A percentile compares a stretch with the other conserved stretches of the same genome.
Conservation (phyloP, 1,140 invertebrate species). For the Aphelinus certus region DNA sequence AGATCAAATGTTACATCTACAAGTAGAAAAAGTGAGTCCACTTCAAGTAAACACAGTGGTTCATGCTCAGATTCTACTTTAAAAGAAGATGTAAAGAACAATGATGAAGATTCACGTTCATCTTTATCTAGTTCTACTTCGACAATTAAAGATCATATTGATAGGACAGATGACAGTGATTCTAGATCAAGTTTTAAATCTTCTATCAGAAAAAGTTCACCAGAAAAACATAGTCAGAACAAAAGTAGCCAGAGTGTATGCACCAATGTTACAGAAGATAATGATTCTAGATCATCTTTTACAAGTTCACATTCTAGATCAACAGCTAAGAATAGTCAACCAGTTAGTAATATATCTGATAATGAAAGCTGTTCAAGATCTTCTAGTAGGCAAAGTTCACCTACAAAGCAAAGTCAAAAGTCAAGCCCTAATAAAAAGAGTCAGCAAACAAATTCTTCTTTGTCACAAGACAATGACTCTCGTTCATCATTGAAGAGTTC, state of each 20-base stretch:
- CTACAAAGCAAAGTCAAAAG: slow-evolving; percentile 10
- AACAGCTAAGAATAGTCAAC: slow-evolving; percentile 1
- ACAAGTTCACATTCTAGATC: slow-evolving; percentile 17
- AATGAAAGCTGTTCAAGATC: slow-evolving; percentile 11
- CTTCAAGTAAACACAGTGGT: not conserved
- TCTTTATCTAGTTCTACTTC: not conserved
- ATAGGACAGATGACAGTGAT: slow-evolving; percentile 20
- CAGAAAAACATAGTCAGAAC: slow-evolving; percentile 9
- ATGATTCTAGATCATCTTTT: slow-evolving; percentile 4
- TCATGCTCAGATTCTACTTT: slow-evolving; percentile 2
- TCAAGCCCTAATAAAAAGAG: not conserved
- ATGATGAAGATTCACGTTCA: slow-evolving; percentile 18
- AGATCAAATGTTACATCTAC: not conserved
- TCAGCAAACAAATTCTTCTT: not conserved
- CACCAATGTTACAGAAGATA: slow-evolving; percentile 3
- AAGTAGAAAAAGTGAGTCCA: not conserved
- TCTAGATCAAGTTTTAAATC: slow-evolving; percentile 15
- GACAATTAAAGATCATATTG: not conserved
- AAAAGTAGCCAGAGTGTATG: slow-evolving; percentile 1
- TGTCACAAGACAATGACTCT: slow-evolving; percentile 13
- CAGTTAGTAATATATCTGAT: slow-evolving; percentile 7
- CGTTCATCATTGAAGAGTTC: slow-evolving; percentile 2
- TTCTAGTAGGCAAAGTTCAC: slow-evolving; percentile 6
- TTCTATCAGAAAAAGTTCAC: slow-evolving; percentile 4
- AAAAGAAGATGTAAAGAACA: slow-evolving; percentile 1